These are phyloP conservation scores for Nerophis ophidion DNA, from an alignment of 2,113 vertebrate genomes.

Conservation along the genomic window DNA sequence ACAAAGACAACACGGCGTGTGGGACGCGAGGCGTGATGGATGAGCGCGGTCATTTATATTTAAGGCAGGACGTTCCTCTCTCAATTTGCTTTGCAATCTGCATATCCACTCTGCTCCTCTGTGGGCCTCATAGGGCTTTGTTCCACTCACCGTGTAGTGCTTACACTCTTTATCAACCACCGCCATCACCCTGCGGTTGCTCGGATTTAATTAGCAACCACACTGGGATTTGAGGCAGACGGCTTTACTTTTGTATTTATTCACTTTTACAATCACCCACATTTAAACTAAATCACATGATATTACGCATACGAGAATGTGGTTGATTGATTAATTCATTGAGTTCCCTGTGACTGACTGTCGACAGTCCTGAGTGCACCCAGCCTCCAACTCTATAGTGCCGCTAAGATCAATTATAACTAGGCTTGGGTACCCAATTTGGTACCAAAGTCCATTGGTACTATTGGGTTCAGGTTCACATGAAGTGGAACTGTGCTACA, in stretches of 20 bases:
- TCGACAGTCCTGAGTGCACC: too few relatives aligned
- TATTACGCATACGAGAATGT: too few relatives aligned
- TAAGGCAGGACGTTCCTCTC: slow-evolving; percentile 53
- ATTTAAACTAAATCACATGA: too few relatives aligned
- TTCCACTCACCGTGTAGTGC: slow-evolving; percentile 23
- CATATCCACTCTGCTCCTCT: slow-evolving; percentile 37
- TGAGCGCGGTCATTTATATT: slow-evolving; percentile 49
- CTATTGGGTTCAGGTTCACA: too few relatives aligned
- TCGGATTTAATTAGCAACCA: slow-evolving; percentile 33
- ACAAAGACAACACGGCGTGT: slow-evolving; percentile 43
- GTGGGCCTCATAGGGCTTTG: slow-evolving; percentile 13
- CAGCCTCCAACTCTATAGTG: too few relatives aligned
- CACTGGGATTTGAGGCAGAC: slow-evolving; percentile 1
- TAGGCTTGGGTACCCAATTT: too few relatives aligned
- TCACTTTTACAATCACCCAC: neutral
- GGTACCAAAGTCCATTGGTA: too few relatives aligned
- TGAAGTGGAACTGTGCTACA: too few relatives aligned
- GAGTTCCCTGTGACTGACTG: too few relatives aligned
- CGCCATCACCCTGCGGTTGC: slow-evolving; percentile 27
- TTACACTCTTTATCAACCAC: slow-evolving; percentile 25
- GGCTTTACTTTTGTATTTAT: slow-evolving; percentile 11
- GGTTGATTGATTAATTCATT: too few relatives aligned
- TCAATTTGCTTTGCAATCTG: slow-evolving; percentile 60
- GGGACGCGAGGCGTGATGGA: slow-evolving; percentile 48
- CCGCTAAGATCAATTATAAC: too few relatives aligned